These are phyloP conservation scores for Dasyurus viverrinus DNA, from an alignment of 2,113 vertebrate species.

Conservation along the genomic window DNA sequence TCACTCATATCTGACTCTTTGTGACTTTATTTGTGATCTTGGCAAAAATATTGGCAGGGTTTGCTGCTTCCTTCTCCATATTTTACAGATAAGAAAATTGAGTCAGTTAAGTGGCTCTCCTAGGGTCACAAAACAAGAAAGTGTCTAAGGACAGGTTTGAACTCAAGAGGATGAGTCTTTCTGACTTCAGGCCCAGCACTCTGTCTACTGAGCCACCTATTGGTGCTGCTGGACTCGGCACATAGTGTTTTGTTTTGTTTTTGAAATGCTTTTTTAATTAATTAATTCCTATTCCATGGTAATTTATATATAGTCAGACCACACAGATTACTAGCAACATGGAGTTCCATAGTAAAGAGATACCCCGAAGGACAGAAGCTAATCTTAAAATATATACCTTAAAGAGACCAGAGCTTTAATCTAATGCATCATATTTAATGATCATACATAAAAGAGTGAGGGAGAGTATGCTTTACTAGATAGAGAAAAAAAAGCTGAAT, in stretches of 20 bases:
- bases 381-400: background rate
- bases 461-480: background rate
- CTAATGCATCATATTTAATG: background rate
- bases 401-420: background rate
- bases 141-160: background rate
- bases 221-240: no score
- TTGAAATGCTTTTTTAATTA: background rate
- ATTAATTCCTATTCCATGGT: background rate
- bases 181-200: background rate
- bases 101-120: background rate
- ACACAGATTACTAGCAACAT: background rate
- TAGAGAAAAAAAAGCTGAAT: background rate
- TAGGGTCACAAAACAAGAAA: background rate
- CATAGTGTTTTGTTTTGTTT: background rate
- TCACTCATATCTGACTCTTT: background rate
- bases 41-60: background rate
- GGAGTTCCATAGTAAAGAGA: background rate
- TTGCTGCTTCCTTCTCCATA: background rate
- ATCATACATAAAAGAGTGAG: background rate
- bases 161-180: background rate
- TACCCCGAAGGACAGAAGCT: background rate
- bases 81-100: background rate
- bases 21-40: background rate
- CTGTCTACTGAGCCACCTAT: background rate
- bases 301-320: background rate